Evolutionary conservation across 1,140 invertebrate species (phyloP), one percentile per base, ranked within the genome.

Genomic region (Drosophila sulfurigaster): DNA sequence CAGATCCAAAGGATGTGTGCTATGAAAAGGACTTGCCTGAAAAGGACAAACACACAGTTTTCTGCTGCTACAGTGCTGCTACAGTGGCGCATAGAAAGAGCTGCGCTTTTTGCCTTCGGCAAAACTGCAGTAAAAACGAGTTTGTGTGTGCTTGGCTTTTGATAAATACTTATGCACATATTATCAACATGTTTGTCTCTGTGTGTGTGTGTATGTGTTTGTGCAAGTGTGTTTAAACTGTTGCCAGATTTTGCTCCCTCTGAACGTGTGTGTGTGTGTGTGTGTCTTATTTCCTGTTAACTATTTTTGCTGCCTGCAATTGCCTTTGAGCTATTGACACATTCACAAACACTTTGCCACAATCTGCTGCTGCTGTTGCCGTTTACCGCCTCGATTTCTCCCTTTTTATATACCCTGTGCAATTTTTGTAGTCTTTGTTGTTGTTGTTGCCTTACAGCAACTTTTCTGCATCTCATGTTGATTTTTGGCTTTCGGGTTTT

Each of bases 321-420:
- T 54, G 75, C 82, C 82, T 76, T 54, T 60, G 41, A 80, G 82
- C 82, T 85, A 82, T 82, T 86, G 82, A 78, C 67, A 85, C 67
- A 85, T 74, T 85, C 46, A 58, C 75, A 86, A 82, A 73, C 79
- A 87, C 60, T 79, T 79, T 86, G 75, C 82, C 75, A 35, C 79
- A 82, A 86, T 77, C 68, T 79, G 82, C 79, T 75, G 32, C 52
- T 16, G 54, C 15, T 54, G 28, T 52, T 32, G 13, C 54, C 15
- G 63, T 60, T 32, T 32, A 32, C 32, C 32, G 32, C 35, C 16
- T 5, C 41, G 38, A 5, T 15, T 30, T 8, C 7, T 48, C 57
- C 30, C 6, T n/a, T 11, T 16, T 5, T 20, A 1, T 30, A 10
- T 35, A 43, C 13, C 13, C 20, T 32, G 15, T 58, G n/a, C 35